These are phyloP conservation scores for Zosterops borbonicus DNA, from an alignment of 2,113 vertebrate genomes.

Conservation along the genomic window DNA sequence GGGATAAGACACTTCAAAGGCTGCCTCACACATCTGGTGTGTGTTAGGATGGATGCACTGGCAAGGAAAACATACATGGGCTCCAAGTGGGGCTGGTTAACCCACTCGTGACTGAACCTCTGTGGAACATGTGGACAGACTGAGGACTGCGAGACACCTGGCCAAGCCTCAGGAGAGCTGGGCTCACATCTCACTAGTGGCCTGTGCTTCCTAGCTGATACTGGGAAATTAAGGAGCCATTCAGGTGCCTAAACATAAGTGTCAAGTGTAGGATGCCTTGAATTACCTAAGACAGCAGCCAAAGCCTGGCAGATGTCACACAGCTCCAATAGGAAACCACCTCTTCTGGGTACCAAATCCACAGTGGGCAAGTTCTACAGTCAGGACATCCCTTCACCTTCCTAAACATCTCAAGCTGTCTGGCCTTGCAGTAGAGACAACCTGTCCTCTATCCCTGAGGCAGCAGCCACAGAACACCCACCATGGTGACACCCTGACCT, in stretches of 20 bases:
- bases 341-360: not conserved
- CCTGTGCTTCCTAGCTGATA: not conserved
- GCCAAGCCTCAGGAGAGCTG: not conserved
- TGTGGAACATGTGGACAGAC: not conserved
- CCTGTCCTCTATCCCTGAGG: not conserved
- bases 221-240: not conserved
- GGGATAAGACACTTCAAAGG: constrained; percentile 46
- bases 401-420: not conserved
- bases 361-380: not conserved
- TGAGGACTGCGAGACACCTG: not conserved
- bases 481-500: not conserved
- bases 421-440: not conserved
- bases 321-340: not conserved
- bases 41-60: constrained; percentile 39
- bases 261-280: no score
- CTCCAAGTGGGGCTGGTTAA: constrained; percentile 47
- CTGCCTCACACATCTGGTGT: constrained; percentile 65
- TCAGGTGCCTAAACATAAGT: not conserved
- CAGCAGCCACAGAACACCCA: not conserved
- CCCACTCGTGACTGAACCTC: not conserved
- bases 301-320: not conserved
- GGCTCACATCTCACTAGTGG: not conserved
- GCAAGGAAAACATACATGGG: constrained; percentile 28
- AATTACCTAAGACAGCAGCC: not conserved
- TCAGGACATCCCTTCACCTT: not conserved